A percentile compares a stretch with the other conserved stretches of the same genome.
Conservation (phyloP, 2,113 vertebrate species). For the Prietella phreatophila region DNA sequence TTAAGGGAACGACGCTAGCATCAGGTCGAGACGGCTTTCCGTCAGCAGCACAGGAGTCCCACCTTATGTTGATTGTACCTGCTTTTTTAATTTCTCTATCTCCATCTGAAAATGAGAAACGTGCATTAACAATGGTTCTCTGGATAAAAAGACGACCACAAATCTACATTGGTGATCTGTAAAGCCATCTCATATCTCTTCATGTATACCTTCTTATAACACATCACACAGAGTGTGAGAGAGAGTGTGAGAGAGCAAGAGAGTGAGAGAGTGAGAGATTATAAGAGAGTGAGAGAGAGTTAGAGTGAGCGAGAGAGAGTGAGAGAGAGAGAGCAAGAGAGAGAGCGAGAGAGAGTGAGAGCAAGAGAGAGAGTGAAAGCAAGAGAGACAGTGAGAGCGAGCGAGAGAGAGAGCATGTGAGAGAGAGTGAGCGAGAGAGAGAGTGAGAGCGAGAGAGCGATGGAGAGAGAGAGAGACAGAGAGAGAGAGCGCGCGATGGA, state of each 20-base stretch:
- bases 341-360: too few relatives aligned
- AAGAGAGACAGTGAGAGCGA: too few relatives aligned
- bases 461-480: too few relatives aligned
- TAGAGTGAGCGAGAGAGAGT: too few relatives aligned
- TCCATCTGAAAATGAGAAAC: conserved; percentile 75
- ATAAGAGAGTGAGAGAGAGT: too few relatives aligned
- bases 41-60: neutral
- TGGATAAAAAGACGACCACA: neutral
- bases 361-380: neutral
- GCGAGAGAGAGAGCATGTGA: too few relatives aligned
- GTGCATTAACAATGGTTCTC: neutral
- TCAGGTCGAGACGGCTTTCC: neutral
- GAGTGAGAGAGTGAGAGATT: too few relatives aligned
- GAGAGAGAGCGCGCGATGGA: too few relatives aligned
- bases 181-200: neutral
- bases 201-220: neutral
- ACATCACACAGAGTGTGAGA: neutral
- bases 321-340: too few relatives aligned
- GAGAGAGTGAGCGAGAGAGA: too few relatives aligned
- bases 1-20: conserved; percentile 21
- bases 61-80: conserved; percentile 79
- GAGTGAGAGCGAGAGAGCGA: too few relatives aligned
- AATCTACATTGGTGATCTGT: neutral
- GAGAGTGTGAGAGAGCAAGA: too few relatives aligned
- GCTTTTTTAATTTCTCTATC: conserved; percentile 90